phyloP scores from a whole-genome alignment of 1,140 invertebrate species.

The Chelonus insularis region DNA sequence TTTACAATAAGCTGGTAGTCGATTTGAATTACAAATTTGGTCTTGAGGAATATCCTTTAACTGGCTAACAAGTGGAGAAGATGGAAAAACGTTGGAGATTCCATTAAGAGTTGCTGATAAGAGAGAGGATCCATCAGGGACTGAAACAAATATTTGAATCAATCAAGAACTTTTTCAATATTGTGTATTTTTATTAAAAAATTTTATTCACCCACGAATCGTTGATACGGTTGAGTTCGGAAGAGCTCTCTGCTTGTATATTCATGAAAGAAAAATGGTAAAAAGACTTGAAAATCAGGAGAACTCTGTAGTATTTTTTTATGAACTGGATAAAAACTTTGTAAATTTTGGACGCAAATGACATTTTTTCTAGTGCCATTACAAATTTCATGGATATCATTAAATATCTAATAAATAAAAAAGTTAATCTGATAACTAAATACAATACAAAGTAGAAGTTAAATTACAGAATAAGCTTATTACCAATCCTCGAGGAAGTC shows the following conservation, averaged over 20 bases:
- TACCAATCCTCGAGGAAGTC: conserved; percentile 13
- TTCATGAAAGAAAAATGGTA: not conserved
- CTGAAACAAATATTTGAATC: not conserved
- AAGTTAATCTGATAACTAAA: no score
- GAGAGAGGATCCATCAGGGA: not conserved
- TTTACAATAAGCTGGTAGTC: conserved; percentile 63
- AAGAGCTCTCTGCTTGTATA: not conserved
- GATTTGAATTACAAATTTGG: conserved; percentile 78
- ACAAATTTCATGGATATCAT: conserved; percentile 9
- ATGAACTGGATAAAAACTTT: conserved; percentile 3
- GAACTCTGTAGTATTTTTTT: not conserved
- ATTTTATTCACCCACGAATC: conserved; percentile 9
- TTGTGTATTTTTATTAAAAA: not conserved
- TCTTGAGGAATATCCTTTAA: conserved; percentile 75
- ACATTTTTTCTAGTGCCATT: not conserved
- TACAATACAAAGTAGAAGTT: no score
- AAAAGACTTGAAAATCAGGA: conserved; percentile 8
- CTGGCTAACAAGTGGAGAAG: conserved; percentile 76
- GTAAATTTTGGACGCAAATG: conserved; percentile 8
- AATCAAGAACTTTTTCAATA: not conserved
- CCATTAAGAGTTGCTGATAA: conserved; percentile 51
- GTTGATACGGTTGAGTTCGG: conserved; percentile 8
- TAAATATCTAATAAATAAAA: conserved; percentile 14
- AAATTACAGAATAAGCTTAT: not conserved
- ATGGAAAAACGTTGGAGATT: conserved; percentile 77